Percentiles rank a stretch among this genome's conserved stretches.
Evolutionary conservation across 1,140 invertebrate genomes (phyloP).

Genomic region (Zaprionus taronus): DNA sequence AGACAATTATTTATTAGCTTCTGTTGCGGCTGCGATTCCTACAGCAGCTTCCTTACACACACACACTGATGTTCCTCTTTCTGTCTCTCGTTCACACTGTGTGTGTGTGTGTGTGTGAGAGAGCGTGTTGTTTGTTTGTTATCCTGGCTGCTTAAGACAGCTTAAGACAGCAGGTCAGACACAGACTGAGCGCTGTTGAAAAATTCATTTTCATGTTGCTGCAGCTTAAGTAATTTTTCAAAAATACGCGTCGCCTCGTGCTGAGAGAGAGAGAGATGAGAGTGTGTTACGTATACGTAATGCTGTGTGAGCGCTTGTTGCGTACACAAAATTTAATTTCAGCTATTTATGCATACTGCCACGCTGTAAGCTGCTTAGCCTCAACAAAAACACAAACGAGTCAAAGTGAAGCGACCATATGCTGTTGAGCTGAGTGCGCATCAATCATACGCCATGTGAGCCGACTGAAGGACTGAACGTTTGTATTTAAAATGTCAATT

Average conservation of each 20-base stretch:
- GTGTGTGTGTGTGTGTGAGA: slow-evolving; percentile 19
- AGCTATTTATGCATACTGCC: slow-evolving; percentile 72
- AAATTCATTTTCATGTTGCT: slow-evolving; percentile 79
- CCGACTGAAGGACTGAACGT: neutral
- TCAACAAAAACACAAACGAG: slow-evolving; percentile 1
- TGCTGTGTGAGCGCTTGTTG: slow-evolving; percentile 44
- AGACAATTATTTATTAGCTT: slow-evolving; percentile 81
- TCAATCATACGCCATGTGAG: slow-evolving; percentile 56
- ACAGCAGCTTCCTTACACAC: slow-evolving; percentile 9
- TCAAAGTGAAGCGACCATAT: slow-evolving; percentile 10
- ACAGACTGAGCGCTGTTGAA: slow-evolving; percentile 65
- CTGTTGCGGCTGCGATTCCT: slow-evolving; percentile 46
- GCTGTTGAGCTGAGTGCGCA: slow-evolving; percentile 31
- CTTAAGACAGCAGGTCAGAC: slow-evolving; percentile 66
- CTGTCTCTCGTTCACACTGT: slow-evolving; percentile 17
- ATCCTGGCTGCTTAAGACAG: slow-evolving; percentile 68
- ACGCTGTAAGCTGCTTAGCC: slow-evolving; percentile 69
- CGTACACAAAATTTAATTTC: slow-evolving; percentile 72
- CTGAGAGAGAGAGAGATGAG: neutral
- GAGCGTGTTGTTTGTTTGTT: slow-evolving; percentile 48
- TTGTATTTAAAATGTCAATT: slow-evolving; percentile 74
- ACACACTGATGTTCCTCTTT: neutral
- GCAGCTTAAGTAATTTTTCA: slow-evolving; percentile 79
- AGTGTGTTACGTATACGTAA: neutral
- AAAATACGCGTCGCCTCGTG: slow-evolving; percentile 54